A percentile compares a stretch with the other conserved stretches of the same genome.
Conservation (phyloP, 2,888 invertebrate species). For the Sminthurides aquaticus region DNA sequence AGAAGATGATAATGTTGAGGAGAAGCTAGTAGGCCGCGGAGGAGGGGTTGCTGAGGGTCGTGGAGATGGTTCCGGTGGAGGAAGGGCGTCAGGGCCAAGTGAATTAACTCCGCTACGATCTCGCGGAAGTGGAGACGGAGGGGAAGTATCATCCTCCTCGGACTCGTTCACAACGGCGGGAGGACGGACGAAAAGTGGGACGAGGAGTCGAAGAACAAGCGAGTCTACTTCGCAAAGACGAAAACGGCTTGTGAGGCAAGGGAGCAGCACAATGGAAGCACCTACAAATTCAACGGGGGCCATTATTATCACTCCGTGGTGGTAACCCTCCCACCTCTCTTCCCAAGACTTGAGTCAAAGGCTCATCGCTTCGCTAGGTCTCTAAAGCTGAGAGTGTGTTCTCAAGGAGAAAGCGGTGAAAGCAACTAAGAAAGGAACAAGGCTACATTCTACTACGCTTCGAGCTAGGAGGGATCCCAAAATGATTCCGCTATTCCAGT, state of each 20-base stretch:
- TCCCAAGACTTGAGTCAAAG: neutral
- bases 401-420: too few species aligned
- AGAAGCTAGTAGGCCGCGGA: neutral
- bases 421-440: too few species aligned
- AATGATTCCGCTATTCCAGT: too few species aligned
- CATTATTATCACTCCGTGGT: conserved; percentile 82
- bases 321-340: conserved; percentile 48
- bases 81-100: neutral
- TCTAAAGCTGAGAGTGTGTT: too few species aligned
- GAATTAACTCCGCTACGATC: conserved; percentile 10
- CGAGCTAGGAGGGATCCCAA: too few species aligned
- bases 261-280: conserved; percentile 73
- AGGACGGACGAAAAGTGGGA: neutral
- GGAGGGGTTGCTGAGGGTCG: neutral
- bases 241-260: conserved; percentile 62
- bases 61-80: neutral
- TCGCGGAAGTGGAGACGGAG: neutral
- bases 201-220: neutral
- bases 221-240: conserved; percentile 4
- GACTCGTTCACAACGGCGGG: conserved; percentile 2
- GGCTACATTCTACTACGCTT: too few species aligned
- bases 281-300: conserved; percentile 69
- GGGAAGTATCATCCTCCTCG: neutral
- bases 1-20: neutral
- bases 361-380: too few species aligned